These are phyloP conservation scores for Heliconius ethilla DNA, from an alignment of 2,888 invertebrate genomes.

Conservation along the genomic window DNA sequence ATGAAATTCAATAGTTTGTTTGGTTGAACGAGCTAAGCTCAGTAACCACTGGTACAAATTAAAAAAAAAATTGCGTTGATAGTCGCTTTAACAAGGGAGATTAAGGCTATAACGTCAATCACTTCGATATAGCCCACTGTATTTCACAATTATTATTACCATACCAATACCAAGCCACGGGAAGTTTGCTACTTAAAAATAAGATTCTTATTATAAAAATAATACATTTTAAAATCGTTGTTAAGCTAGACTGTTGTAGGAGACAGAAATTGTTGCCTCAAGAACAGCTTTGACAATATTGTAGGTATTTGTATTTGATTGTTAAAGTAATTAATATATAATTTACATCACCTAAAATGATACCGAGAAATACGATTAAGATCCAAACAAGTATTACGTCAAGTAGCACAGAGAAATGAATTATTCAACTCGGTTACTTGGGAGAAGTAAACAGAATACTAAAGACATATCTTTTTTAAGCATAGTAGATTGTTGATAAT, in stretches of 20 bases:
- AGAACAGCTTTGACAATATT: neutral
- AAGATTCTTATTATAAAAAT: neutral
- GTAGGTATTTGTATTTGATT: neutral
- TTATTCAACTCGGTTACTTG: slow-evolving; percentile 57
- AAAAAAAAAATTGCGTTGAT: no score
- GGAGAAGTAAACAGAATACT: slow-evolving; percentile 59
- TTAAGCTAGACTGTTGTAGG: neutral
- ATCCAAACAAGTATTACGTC: slow-evolving; percentile 53
- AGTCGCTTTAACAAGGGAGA: no score
- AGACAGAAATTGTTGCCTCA: neutral
- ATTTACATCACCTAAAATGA: slow-evolving; percentile 5
- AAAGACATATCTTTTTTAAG: slow-evolving; percentile 28
- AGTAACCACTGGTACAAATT: no score
- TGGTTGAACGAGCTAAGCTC: no score
- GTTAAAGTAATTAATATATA: slow-evolving; percentile 5
- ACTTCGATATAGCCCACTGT: no score
- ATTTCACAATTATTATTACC: no score
- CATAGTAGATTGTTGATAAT: slow-evolving; percentile 16
- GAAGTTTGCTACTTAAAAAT: neutral
- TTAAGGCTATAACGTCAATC: no score
- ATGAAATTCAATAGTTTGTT: no score
- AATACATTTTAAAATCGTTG: neutral
- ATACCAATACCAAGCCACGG: no score
- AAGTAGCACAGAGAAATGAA: slow-evolving; percentile 54
- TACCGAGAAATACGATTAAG: slow-evolving; percentile 24